These are phyloP conservation scores for Passer montanus DNA, from an alignment of 2,113 vertebrate species.

Conservation along the genomic window DNA sequence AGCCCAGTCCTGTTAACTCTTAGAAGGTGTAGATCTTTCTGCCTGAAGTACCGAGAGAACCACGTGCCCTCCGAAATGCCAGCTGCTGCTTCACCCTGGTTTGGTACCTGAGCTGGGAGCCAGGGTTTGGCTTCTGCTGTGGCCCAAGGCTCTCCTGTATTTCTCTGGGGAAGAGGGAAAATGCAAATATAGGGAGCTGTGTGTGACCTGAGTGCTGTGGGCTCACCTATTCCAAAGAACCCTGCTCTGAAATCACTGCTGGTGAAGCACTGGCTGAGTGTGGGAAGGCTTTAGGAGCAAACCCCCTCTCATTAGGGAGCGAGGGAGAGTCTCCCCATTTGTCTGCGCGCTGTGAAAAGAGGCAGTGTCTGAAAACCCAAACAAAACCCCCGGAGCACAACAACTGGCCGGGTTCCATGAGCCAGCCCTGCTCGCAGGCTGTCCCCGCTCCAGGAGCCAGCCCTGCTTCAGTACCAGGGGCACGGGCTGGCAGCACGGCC, in stretches of 20 bases:
- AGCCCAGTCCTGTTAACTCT: neutral
- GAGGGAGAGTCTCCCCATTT: neutral
- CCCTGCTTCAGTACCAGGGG: neutral
- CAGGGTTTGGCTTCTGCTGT: neutral
- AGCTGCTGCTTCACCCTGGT: neutral
- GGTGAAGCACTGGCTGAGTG: neutral
- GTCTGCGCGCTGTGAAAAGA: conserved; percentile 45
- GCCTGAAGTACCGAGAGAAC: neutral
- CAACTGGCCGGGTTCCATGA: conserved; percentile 51
- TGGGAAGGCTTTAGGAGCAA: neutral
- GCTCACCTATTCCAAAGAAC: neutral
- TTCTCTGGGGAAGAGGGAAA: neutral
- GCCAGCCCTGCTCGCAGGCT: neutral
- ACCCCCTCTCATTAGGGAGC: neutral
- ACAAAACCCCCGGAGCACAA: conserved; percentile 36
- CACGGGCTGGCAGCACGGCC: conserved; percentile 17
- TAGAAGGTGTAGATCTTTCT: neutral
- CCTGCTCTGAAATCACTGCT: neutral
- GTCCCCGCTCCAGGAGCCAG: neutral
- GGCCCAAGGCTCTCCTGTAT: neutral
- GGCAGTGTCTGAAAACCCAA: conserved; percentile 51
- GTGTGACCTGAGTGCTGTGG: neutral
- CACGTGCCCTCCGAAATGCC: fast-evolving
- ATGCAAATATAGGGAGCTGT: neutral
- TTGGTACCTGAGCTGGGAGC: neutral